Evolutionary conservation across 2,888 invertebrate genomes (phyloP).

Genomic region (Aleiodes alternator): DNA sequence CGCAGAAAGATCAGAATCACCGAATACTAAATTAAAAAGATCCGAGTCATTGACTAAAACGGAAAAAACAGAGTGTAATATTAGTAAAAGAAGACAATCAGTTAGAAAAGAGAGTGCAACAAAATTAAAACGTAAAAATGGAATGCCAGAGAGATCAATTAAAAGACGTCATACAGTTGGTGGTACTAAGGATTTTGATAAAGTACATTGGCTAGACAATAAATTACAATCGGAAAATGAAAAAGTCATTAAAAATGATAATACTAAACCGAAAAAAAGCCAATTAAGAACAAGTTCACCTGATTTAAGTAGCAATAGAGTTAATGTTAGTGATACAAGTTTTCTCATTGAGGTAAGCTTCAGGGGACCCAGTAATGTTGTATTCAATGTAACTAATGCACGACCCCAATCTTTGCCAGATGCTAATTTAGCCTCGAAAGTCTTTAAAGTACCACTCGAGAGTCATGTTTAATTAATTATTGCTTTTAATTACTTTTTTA

Average conservation of each 20-base stretch:
- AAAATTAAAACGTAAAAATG: conserved; percentile 85
- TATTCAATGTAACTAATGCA: conserved; percentile 77
- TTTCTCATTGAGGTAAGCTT: conserved; percentile 77
- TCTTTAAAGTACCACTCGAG: conserved; percentile 79
- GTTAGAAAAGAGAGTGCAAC: conserved; percentile 77
- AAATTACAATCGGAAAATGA: conserved; percentile 76
- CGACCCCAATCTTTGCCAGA: conserved; percentile 78
- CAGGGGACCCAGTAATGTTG: conserved; percentile 77
- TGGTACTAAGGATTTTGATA: conserved; percentile 91
- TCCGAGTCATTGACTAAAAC: conserved; percentile 82
- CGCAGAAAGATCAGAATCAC: conserved; percentile 68
- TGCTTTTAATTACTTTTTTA: background rate
- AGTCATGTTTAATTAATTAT: conserved; percentile 76
- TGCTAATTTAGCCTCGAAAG: conserved; percentile 73
- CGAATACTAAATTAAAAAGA: conserved; percentile 77
- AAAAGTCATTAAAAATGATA: conserved; percentile 75
- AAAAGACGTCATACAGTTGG: conserved; percentile 95
- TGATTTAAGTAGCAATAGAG: conserved; percentile 76
- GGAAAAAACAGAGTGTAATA: conserved; percentile 87
- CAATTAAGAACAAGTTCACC: conserved; percentile 80
- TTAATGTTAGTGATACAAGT: conserved; percentile 69
- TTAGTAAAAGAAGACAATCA: conserved; percentile 81
- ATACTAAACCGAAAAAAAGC: conserved; percentile 78
- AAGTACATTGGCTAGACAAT: conserved; percentile 79
- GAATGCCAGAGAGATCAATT: conserved; percentile 88